Percentiles rank a stretch among this genome's conserved stretches.
These are phyloP conservation scores for Stomatorhinus ivindoensis DNA, from an alignment of 2,113 vertebrate genomes.

Conservation along the genomic window DNA sequence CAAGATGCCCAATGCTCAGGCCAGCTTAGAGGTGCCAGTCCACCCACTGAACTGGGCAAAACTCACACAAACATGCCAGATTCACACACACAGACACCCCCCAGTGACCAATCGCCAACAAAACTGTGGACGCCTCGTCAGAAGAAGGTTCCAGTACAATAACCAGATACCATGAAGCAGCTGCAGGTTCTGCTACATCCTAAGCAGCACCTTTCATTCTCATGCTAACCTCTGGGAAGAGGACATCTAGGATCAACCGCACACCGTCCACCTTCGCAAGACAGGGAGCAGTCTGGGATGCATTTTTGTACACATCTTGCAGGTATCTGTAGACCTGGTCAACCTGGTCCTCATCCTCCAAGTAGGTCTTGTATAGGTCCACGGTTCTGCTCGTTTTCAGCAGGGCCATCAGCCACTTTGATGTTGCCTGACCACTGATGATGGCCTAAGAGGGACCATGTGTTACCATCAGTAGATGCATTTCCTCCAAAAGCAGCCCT, in stretches of 20 bases:
- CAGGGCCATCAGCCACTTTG: constrained; percentile 75
- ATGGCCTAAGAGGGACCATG: neutral
- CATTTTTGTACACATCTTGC: constrained; percentile 54
- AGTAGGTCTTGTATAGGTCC: constrained; percentile 66
- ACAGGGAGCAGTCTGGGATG: constrained; percentile 34
- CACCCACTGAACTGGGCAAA: neutral
- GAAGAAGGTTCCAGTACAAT: neutral
- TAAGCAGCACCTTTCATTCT: neutral
- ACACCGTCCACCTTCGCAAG: constrained; percentile 52
- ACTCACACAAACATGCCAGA: neutral
- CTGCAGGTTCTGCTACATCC: neutral
- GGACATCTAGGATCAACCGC: constrained; percentile 77
- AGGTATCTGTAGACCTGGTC: constrained; percentile 77
- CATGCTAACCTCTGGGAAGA: constrained; percentile 79
- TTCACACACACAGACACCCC: neutral
- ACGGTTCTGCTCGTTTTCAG: constrained; percentile 46
- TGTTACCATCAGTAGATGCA: neutral
- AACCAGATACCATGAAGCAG: neutral
- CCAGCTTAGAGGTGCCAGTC: neutral
- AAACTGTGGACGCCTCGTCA: neutral
- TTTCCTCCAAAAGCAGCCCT: neutral
- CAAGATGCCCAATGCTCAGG: neutral
- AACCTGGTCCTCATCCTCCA: constrained; percentile 83
- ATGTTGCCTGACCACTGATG: constrained; percentile 57
- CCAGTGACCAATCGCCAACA: neutral